Percentiles rank a stretch among this genome's conserved stretches.
Conservation (phyloP, 2,113 vertebrate genomes). For the Sporophila hypoxantha region DNA sequence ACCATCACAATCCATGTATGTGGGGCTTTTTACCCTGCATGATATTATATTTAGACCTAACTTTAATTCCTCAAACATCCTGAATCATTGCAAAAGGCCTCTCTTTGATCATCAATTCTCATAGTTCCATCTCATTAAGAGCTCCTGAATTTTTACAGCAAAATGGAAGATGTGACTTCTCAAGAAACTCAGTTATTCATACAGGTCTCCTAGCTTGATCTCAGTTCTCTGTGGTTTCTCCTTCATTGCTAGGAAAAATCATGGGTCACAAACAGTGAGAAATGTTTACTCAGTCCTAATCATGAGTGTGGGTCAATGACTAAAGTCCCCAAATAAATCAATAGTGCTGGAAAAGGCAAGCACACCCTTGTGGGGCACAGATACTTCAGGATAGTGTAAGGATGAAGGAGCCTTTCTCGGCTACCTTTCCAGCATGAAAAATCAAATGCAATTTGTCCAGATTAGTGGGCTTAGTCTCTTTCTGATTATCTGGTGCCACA, state of each 20-base stretch:
- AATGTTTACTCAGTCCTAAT: constrained; percentile 57
- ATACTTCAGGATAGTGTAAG: constrained; percentile 1
- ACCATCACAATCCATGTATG: background rate
- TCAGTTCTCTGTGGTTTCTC: constrained; percentile 26
- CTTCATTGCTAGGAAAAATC: constrained; percentile 37
- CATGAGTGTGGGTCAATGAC: constrained; percentile 23
- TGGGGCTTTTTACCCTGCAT: rapidly evolving
- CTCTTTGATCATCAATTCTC: background rate
- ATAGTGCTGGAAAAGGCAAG: constrained; percentile 53
- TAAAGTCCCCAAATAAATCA: constrained; percentile 59
- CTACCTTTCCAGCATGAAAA: constrained; percentile 54
- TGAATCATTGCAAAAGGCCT: background rate
- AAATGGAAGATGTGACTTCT: background rate
- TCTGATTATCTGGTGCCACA: constrained; percentile 64
- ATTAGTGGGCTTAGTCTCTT: constrained; percentile 61
- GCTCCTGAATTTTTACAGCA: background rate
- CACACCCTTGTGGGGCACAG: background rate
- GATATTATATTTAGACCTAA: background rate
- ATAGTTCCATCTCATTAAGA: background rate
- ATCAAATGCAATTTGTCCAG: constrained; percentile 69
- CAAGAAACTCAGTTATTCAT: background rate
- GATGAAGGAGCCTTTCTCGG: constrained; percentile 35
- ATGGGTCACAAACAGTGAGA: constrained; percentile 50
- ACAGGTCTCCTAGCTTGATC: background rate
- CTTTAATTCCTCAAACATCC: background rate